These are phyloP conservation scores for Triplophysa yarkandensis DNA, from an alignment of 2,797 vertebrate species.

Conservation along the genomic window DNA sequence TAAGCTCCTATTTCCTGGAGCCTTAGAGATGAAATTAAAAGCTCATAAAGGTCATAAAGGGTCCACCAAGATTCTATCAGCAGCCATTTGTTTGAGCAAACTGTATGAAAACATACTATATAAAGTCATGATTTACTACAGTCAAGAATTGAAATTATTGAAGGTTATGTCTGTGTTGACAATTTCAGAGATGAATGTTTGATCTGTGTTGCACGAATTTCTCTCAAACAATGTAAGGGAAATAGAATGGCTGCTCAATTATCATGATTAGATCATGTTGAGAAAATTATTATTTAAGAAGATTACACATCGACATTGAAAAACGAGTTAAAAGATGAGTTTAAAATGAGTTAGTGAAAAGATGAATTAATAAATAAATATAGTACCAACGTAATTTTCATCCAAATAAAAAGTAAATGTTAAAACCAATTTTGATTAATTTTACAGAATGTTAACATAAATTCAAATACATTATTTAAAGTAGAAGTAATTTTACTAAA, in stretches of 20 bases:
- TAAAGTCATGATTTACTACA: not conserved
- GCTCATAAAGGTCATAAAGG: not conserved
- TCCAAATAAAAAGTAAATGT: too few relatives aligned
- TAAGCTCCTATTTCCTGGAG: not conserved
- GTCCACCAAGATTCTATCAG: conserved; percentile 15
- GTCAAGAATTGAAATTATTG: not conserved
- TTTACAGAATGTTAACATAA: too few relatives aligned
- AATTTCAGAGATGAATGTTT: not conserved
- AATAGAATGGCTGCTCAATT: not conserved
- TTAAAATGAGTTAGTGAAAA: too few relatives aligned
- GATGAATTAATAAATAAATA: too few relatives aligned
- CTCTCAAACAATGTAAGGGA: not conserved
- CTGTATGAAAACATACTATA: not conserved
- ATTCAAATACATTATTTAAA: too few relatives aligned
- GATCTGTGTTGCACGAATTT: not conserved
- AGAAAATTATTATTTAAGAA: too few relatives aligned
- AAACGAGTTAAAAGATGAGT: too few relatives aligned
- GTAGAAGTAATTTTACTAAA: too few relatives aligned
- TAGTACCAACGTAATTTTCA: too few relatives aligned
- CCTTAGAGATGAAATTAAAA: not conserved
- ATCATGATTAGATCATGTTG: too few relatives aligned
- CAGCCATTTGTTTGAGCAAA: not conserved
- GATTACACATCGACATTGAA: too few relatives aligned
- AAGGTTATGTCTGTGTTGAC: not conserved
- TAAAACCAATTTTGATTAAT: too few relatives aligned